Conservation (phyloP, 2,888 invertebrate species). For the Pachymerium ferrugineum region DNA sequence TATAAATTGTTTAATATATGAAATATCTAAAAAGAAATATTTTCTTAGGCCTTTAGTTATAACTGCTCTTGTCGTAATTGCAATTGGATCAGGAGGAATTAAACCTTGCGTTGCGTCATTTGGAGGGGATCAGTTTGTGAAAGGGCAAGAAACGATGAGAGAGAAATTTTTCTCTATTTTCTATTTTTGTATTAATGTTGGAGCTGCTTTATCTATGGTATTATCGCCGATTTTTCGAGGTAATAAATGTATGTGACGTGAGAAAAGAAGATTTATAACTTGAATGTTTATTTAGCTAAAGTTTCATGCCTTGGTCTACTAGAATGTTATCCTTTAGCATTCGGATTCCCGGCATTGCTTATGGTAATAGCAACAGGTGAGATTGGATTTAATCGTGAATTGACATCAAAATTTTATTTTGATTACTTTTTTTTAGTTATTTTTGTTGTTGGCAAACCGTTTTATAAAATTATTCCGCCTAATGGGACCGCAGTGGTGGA, state of each 20-base stretch:
- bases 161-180: conserved; percentile 47
- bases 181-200: conserved; percentile 48
- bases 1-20: neutral
- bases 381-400: neutral
- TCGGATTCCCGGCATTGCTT: conserved; percentile 54
- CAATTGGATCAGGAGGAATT: conserved; percentile 48
- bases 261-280: no score
- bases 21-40: neutral
- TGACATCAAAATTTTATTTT: no score
- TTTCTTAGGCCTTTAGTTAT: conserved; percentile 44
- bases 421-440: conserved; percentile 55
- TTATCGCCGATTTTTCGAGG: conserved; percentile 47
- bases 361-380: conserved; percentile 52
- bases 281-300: conserved; percentile 46
- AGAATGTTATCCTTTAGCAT: conserved; percentile 53
- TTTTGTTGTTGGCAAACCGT: conserved; percentile 68
- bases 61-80: conserved; percentile 45
- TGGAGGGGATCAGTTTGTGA: conserved; percentile 49
- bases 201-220: conserved; percentile 46
- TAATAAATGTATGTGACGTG: neutral
- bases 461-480: conserved; percentile 72
- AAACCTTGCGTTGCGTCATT: conserved; percentile 49
- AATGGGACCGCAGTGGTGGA: conserved; percentile 75
- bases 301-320: conserved; percentile 44
- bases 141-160: conserved; percentile 49